These are phyloP conservation scores for Drosophila insularis DNA, from an alignment of 1,140 invertebrate species.

Conservation along the genomic window DNA sequence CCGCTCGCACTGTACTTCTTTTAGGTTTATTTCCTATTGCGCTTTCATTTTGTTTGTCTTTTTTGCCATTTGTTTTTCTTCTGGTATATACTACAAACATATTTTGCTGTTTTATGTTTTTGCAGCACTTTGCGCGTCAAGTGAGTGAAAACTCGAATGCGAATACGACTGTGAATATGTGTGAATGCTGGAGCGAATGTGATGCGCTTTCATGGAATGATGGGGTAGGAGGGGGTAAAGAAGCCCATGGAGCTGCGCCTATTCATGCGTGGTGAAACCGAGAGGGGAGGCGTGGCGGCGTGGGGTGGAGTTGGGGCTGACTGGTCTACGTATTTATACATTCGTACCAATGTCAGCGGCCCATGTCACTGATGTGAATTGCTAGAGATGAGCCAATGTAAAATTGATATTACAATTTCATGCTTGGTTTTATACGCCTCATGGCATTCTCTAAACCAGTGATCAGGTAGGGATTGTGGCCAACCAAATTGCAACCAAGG, in stretches of 20 bases:
- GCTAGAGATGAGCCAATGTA: slow-evolving; percentile 17
- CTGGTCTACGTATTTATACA: neutral
- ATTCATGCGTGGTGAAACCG: slow-evolving; percentile 60
- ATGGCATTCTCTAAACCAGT: neutral
- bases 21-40: slow-evolving; percentile 41
- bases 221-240: too few species aligned
- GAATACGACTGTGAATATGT: slow-evolving; percentile 37
- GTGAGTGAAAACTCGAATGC: slow-evolving; percentile 68
- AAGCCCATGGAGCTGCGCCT: slow-evolving; percentile 39
- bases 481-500: neutral
- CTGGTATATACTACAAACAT: slow-evolving; percentile 34
- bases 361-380: neutral
- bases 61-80: slow-evolving; percentile 29
- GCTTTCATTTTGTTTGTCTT: slow-evolving; percentile 72
- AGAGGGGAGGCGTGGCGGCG: neutral
- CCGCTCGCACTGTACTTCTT: neutral
- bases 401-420: slow-evolving; percentile 18
- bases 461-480: neutral
- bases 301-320: neutral
- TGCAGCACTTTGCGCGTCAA: slow-evolving; percentile 76
- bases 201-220: slow-evolving; percentile 61
- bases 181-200: slow-evolving; percentile 34
- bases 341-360: slow-evolving; percentile 1
- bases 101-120: slow-evolving; percentile 64
- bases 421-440: slow-evolving; percentile 8